Evolutionary conservation across 1,140 invertebrate genomes (phyloP).

Genomic region (Cotesia chilonis): DNA sequence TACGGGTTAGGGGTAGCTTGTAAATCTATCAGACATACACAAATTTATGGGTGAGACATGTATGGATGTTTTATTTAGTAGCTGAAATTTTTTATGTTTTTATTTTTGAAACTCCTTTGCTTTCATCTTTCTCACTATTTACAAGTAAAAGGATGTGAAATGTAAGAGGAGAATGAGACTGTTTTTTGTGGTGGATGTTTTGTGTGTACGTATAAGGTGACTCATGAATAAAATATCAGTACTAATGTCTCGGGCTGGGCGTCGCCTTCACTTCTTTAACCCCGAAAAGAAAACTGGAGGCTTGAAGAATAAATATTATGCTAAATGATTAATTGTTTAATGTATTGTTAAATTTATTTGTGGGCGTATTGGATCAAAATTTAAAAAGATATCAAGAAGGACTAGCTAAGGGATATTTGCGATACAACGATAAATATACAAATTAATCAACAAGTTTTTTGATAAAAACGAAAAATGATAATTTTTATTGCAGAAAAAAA

Average conservation of each 20-base stretch:
- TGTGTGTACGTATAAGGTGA: conserved; percentile 55
- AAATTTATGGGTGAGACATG: conserved; percentile 63
- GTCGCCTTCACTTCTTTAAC: conserved; percentile 59
- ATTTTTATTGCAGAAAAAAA: no score
- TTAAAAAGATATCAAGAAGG: no score
- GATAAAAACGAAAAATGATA: no score
- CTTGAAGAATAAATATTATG: not conserved
- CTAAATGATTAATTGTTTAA: no score
- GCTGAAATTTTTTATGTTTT: conserved; percentile 39
- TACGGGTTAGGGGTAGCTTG: conserved; percentile 54
- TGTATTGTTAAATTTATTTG: no score
- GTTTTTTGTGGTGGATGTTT: conserved; percentile 10
- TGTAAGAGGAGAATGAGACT: not conserved
- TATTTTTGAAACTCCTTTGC: not conserved
- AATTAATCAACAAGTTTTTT: no score
- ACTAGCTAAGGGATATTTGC: no score
- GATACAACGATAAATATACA: no score
- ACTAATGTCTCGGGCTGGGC: conserved; percentile 61
- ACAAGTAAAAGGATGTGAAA: no score
- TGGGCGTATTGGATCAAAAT: no score
- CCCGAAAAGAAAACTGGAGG: conserved; percentile 50
- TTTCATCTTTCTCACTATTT: conserved; percentile 11
- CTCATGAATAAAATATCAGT: conserved; percentile 66
- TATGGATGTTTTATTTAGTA: conserved; percentile 67
- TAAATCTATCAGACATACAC: conserved; percentile 64